Base-by-base conservation (phyloP, 2,888 invertebrate genomes). In the Glyphotaelius pellucidus region DNA sequence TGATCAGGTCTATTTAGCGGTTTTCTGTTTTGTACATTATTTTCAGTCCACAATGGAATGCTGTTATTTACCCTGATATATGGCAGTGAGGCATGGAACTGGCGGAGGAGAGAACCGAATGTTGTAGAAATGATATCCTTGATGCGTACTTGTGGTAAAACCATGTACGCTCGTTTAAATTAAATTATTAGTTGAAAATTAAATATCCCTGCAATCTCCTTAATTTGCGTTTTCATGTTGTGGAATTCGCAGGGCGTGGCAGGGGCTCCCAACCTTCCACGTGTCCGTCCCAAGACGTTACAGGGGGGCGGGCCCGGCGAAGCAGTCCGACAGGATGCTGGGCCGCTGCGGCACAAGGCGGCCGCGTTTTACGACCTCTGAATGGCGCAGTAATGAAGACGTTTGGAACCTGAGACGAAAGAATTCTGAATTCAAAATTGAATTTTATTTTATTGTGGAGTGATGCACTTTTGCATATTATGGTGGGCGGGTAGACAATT, bases 191-290 rank as follows among this genome's bases (percentile, higher is more conserved):
- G 2, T 35, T 35, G 4, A 42, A 42, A 42, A 42, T 42, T 11
- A 42, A 42, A 42, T 42, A 12, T 42, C 42, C 81, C 31, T 81
- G 81, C 30, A 31, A 31, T 31, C 30, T 30, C 81, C 32, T 31
- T 81, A 15, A 32, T 81, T 81, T 32, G 30, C 81, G 32, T 32
- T 81, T 81, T 81, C 31, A 32, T 32, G 25, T n/a, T 19, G 25
- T 11, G 11, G 85, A 30, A 86, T 86, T 86, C 85, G n/a, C 15
- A 32, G 88, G 91, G 91, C 91, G 91, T 88, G 91, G 31, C 88
- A 91, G 91, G 88, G 91, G 81, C 52, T 25, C n/a, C 80, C 38
- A 91, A 91, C 81, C n/a, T 88, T 91, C 88, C 88, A 86, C 83
- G 83, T 80, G 87, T 38, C 35, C 91, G 47, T 67, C 25, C 67